Conservation (phyloP, 1,140 invertebrate species). For the Bombus ignitus region DNA sequence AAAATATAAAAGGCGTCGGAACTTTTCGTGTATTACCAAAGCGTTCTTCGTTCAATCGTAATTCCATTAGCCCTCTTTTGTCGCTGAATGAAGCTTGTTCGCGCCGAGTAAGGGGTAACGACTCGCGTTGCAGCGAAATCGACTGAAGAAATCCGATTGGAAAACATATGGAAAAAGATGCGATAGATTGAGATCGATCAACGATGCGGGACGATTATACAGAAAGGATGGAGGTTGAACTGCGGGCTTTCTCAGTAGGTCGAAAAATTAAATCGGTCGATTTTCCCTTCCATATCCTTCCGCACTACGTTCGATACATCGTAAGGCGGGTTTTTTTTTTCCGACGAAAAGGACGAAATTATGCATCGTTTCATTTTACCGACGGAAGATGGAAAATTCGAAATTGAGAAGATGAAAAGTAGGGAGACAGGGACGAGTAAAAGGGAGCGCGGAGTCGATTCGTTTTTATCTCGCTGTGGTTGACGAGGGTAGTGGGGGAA, state of each 20-base stretch:
- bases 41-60: neutral
- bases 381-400: neutral
- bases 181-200: conserved; percentile 44
- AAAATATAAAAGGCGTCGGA: neutral
- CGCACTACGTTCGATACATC: neutral
- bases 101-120: conserved; percentile 10
- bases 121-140: neutral
- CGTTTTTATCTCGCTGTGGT: conserved; percentile 62
- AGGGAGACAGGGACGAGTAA: neutral
- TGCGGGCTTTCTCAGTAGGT: neutral
- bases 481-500: conserved; percentile 47
- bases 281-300: conserved; percentile 5
- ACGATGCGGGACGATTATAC: conserved; percentile 39
- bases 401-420: neutral
- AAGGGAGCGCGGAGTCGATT: conserved; percentile 48
- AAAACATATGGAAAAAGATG: neutral
- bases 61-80: neutral
- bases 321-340: conserved; percentile 15
- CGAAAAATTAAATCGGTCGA: conserved; percentile 43
- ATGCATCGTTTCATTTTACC: conserved; percentile 4
- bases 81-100: neutral
- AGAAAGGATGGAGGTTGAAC: conserved; percentile 14
- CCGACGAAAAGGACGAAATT: neutral
- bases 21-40: neutral
- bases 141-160: neutral